These are phyloP conservation scores for Daphoenositta chrysoptera DNA, from an alignment of 2,113 vertebrate species.

Conservation along the genomic window DNA sequence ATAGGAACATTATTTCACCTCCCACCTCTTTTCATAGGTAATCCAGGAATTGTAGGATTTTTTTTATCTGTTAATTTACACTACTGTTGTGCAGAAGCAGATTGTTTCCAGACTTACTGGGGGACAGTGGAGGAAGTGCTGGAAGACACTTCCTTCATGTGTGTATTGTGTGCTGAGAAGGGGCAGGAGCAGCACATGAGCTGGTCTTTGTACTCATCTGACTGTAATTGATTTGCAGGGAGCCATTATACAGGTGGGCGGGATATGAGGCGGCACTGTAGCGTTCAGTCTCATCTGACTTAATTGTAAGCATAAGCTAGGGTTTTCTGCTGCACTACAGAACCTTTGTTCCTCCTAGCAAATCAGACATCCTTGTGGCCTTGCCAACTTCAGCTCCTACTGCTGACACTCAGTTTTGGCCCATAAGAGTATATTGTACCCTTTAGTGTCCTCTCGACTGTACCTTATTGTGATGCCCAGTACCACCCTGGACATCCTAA, in stretches of 20 bases:
- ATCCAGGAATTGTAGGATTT: neutral
- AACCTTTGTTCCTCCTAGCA: neutral
- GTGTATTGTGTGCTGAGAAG: neutral
- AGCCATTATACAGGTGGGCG: neutral
- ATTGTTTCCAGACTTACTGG: neutral
- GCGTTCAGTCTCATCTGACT: neutral
- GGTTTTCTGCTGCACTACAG: neutral
- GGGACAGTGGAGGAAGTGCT: neutral
- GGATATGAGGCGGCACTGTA: rapidly evolving
- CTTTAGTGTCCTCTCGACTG: neutral
- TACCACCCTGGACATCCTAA: neutral
- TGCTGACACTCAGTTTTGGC: neutral
- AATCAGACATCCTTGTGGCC: neutral
- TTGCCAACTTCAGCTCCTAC: neutral
- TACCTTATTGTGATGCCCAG: neutral
- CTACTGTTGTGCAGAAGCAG: neutral
- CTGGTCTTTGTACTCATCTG: neutral
- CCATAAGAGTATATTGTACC: rapidly evolving
- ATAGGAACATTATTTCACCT: neutral
- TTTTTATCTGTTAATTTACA: neutral
- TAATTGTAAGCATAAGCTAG: neutral
- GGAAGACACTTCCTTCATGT: neutral
- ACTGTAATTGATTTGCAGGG: neutral
- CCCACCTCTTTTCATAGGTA: neutral
- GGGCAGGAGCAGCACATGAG: neutral